Evolutionary conservation across 2,113 vertebrate species (phyloP).

Genomic region (Plectropomus leopardus): DNA sequence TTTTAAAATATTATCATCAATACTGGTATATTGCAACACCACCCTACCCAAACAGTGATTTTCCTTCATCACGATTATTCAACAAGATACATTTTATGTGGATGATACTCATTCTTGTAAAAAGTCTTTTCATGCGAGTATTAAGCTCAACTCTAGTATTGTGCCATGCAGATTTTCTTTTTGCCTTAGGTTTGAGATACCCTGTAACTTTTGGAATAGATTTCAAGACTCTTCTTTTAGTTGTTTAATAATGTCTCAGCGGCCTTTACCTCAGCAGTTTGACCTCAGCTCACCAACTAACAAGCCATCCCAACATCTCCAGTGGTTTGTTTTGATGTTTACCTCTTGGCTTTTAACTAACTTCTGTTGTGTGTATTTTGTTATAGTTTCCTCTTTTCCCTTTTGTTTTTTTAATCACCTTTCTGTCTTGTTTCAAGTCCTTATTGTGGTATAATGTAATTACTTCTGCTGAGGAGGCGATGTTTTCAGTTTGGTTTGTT

Average conservation of each 20-base stretch:
- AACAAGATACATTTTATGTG: too few relatives aligned
- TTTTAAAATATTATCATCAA: too few relatives aligned
- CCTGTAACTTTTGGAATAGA: background rate
- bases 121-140: too few relatives aligned
- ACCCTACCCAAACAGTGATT: too few relatives aligned
- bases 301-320: too few relatives aligned
- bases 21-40: too few relatives aligned
- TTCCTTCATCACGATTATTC: too few relatives aligned
- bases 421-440: background rate
- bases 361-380: background rate
- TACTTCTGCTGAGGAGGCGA: too few relatives aligned
- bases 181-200: background rate
- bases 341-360: background rate
- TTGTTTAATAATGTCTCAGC: background rate
- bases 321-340: background rate
- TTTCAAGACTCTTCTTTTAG: background rate
- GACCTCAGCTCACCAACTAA: too few relatives aligned
- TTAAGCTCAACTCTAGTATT: background rate
- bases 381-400: background rate
- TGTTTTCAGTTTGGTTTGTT: too few relatives aligned
- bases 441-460: background rate
- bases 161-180: background rate
- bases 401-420: background rate
- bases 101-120: too few relatives aligned
- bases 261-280: too few relatives aligned